Evolutionary conservation across 2,888 invertebrate genomes (phyloP).

Genomic region (Tetrapedia diversipes): DNA sequence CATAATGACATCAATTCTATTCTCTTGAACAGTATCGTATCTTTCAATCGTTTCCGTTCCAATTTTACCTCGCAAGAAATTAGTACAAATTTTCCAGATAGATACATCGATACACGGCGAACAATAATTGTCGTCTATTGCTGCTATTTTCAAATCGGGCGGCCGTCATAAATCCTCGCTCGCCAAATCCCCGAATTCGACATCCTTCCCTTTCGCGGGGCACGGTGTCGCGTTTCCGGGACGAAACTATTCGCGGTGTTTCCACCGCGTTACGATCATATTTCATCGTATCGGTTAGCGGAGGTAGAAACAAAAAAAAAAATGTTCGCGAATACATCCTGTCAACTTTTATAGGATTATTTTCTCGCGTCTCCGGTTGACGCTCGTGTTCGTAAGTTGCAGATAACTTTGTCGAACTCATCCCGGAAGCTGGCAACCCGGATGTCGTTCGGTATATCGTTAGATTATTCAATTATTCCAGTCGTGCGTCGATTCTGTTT

Average conservation of each 20-base stretch:
- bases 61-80: too few relatives aligned
- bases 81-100: too few relatives aligned
- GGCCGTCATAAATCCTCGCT: slow-evolving; percentile 27
- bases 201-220: neutral
- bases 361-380: neutral
- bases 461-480: too few relatives aligned
- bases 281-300: slow-evolving; percentile 33
- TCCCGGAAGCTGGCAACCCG: too few relatives aligned
- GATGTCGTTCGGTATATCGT: too few relatives aligned
- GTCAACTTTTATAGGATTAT: slow-evolving; percentile 13
- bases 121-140: too few relatives aligned
- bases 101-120: neutral
- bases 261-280: slow-evolving; percentile 29
- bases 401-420: neutral
- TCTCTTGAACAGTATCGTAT: too few relatives aligned
- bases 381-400: neutral
- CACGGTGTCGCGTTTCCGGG: slow-evolving; percentile 25
- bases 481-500: too few relatives aligned
- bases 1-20: too few relatives aligned
- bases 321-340: neutral
- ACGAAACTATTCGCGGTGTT: slow-evolving; percentile 16
- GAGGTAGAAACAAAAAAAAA: neutral
- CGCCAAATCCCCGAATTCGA: slow-evolving; percentile 19
- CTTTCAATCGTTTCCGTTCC: too few relatives aligned
- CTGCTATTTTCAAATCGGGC: neutral